These are phyloP conservation scores for Eupeodes latifasciatus DNA, from an alignment of 2,888 invertebrate genomes.

Conservation along the genomic window DNA sequence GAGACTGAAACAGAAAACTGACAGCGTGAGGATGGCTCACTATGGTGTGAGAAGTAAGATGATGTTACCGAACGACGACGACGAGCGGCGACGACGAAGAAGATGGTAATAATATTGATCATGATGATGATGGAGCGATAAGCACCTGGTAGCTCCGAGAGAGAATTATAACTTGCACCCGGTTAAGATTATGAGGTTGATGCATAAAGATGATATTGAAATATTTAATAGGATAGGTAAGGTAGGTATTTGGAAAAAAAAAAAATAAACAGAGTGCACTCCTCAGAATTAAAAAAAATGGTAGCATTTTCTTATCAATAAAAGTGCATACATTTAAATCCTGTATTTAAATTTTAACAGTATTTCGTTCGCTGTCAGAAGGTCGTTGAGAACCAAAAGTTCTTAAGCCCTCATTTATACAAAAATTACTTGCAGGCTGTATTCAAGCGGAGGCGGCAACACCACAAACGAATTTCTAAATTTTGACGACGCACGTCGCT, in stretches of 20 bases:
- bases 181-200: slow-evolving; percentile 21
- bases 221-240: not conserved
- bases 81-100: slow-evolving; percentile 11
- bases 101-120: slow-evolving; percentile 57
- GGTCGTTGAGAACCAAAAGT: too few relatives aligned
- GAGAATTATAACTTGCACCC: slow-evolving; percentile 60
- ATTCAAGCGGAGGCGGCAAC: too few relatives aligned
- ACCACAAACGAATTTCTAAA: too few relatives aligned
- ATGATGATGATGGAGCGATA: slow-evolving; percentile 67
- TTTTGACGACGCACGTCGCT: too few relatives aligned
- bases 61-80: slow-evolving; percentile 44
- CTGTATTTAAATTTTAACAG: too few relatives aligned
- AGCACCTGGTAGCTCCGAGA: slow-evolving; percentile 57
- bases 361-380: too few relatives aligned
- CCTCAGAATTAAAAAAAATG: too few relatives aligned
- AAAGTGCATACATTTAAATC: too few relatives aligned
- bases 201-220: not conserved
- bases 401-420: too few relatives aligned
- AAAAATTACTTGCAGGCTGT: too few relatives aligned
- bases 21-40: slow-evolving; percentile 71
- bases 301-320: too few relatives aligned
- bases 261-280: too few relatives aligned
- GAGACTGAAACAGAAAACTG: slow-evolving; percentile 40
- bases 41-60: slow-evolving; percentile 68
- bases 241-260: not conserved